A percentile compares a stretch with the other conserved stretches of the same genome.
phyloP scores from a whole-genome alignment of 2,888 invertebrate species.

The Platynereis dumerilii region DNA sequence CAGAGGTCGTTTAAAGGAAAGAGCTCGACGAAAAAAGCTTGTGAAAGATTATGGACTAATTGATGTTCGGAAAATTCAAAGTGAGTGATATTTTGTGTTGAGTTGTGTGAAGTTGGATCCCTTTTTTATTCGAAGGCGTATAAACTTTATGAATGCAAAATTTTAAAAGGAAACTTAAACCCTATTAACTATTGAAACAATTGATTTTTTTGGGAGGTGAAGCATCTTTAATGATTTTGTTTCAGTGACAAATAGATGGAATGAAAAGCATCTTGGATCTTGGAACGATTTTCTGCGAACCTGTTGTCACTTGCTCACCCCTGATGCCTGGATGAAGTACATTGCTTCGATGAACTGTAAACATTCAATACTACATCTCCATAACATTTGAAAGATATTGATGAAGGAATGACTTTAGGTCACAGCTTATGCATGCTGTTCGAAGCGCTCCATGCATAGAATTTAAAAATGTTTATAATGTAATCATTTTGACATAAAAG shows the following conservation, averaged over 20 bases:
- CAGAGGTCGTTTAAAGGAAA: slow-evolving; percentile 77
- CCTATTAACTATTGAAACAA: too few species aligned
- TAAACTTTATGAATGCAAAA: too few species aligned
- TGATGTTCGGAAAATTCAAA: slow-evolving; percentile 72
- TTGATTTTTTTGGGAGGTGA: too few species aligned
- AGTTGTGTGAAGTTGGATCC: too few species aligned
- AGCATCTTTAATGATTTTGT: too few species aligned
- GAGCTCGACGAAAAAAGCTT: slow-evolving; percentile 74
- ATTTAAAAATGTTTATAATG: too few species aligned
- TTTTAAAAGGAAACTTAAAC: too few species aligned
- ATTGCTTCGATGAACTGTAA: slow-evolving; percentile 73
- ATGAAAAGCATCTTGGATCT: slow-evolving; percentile 66
- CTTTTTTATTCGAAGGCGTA: too few species aligned
- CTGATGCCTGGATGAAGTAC: slow-evolving; percentile 77
- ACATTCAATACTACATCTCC: neutral
- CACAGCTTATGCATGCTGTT: slow-evolving; percentile 66
- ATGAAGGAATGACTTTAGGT: neutral
- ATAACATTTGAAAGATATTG: neutral
- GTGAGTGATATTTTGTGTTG: too few species aligned
- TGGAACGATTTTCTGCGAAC: slow-evolving; percentile 70
- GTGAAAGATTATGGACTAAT: slow-evolving; percentile 82
- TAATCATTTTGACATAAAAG: too few species aligned
- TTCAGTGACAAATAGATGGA: slow-evolving; percentile 72
- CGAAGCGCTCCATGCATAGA: too few species aligned
- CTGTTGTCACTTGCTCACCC: slow-evolving; percentile 79